Evolutionary conservation across 2,113 vertebrate genomes (phyloP).

Genomic region (Theropithecus gelada): DNA sequence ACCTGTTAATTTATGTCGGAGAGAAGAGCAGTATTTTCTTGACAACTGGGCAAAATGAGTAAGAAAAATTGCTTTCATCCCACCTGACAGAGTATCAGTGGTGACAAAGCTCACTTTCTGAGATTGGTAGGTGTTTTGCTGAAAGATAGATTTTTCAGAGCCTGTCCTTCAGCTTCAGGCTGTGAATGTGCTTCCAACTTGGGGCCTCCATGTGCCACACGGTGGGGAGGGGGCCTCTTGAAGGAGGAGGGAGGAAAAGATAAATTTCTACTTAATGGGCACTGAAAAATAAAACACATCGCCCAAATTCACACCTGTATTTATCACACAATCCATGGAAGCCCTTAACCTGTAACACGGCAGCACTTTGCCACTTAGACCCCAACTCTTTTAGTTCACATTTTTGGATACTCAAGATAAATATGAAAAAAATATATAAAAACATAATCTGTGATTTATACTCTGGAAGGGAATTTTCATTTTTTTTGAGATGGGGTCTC

Average conservation of each 20-base stretch:
- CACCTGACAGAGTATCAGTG: not conserved
- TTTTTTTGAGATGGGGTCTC: too few relatives aligned
- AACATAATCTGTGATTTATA: not conserved
- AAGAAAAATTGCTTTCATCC: not conserved
- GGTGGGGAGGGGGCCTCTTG: not conserved
- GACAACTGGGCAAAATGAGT: not conserved
- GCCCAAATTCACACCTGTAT: rapidly evolving
- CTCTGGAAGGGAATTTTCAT: not conserved
- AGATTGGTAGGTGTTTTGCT: not conserved
- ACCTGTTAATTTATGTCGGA: not conserved
- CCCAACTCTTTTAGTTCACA: not conserved
- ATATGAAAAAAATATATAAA: not conserved
- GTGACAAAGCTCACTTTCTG: not conserved
- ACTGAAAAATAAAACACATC: not conserved
- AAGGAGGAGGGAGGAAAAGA: not conserved
- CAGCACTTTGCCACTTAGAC: not conserved
- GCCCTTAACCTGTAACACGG: not conserved
- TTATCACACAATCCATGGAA: not conserved
- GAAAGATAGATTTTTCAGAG: not conserved
- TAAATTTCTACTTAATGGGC: not conserved
- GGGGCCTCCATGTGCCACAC: not conserved
- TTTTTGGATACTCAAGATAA: not conserved
- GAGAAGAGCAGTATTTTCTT: not conserved
- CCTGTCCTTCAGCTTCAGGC: not conserved
- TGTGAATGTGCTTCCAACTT: not conserved